A percentile compares a stretch with the other conserved stretches of the same genome.
Evolutionary conservation across 1,140 invertebrate genomes (phyloP).

Genomic region (Drosophila teissieri): DNA sequence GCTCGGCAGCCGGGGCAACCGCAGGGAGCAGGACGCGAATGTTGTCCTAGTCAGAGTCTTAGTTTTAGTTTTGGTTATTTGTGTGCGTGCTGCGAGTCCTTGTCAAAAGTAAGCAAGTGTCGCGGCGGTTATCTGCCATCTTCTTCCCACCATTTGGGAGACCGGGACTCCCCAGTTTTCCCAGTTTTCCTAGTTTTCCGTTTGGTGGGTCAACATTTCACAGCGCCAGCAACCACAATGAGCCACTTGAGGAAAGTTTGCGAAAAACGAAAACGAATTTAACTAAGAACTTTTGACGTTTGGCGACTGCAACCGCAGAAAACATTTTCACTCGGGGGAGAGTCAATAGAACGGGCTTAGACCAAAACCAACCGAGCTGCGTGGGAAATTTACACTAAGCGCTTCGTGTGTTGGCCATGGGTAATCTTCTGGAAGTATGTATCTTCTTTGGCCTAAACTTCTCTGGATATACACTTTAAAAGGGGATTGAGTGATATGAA

Average conservation of each 20-base stretch:
- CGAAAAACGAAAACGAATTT: conserved; percentile 63
- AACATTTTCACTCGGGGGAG: conserved; percentile 32
- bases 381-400: conserved; percentile 33
- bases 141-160: not conserved
- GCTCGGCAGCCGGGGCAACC: conserved; percentile 44
- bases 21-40: conserved; percentile 39
- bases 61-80: conserved; percentile 37
- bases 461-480: conserved; percentile 1
- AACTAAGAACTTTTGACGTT: conserved; percentile 81
- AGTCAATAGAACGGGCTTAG: conserved; percentile 56
- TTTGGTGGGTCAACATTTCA: conserved; percentile 73
- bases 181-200: conserved; percentile 8
- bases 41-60: conserved; percentile 33
- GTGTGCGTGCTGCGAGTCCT: conserved; percentile 51
- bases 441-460: conserved; percentile 3
- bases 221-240: conserved; percentile 67
- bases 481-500: not conserved
- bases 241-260: conserved; percentile 78
- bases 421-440: conserved; percentile 28
- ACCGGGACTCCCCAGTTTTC: too few species aligned
- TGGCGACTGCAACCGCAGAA: conserved; percentile 55
- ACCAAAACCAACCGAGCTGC: conserved; percentile 19
- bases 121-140: conserved; percentile 54
- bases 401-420: not conserved
- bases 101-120: conserved; percentile 72